phyloP scores from a whole-genome alignment of 2,888 invertebrate species.

The Ellobium chinense region DNA sequence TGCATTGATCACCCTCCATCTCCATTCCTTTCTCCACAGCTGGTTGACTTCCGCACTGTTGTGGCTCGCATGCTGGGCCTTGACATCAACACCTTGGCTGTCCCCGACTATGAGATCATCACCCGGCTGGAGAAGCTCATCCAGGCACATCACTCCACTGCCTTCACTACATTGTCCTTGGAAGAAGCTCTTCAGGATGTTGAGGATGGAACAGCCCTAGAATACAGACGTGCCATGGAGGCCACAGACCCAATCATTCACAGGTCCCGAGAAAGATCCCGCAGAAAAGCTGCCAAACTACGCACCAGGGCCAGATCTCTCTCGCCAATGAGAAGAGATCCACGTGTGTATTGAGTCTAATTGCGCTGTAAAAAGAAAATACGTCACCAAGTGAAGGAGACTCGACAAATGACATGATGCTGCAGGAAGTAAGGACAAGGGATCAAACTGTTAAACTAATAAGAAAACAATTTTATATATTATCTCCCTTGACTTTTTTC shows the following conservation, averaged over 20 bases:
- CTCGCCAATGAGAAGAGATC: conserved; percentile 71
- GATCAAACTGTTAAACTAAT: too few relatives aligned
- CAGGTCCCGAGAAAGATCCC: conserved; percentile 60
- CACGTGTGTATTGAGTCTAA: conserved; percentile 70
- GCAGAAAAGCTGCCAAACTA: conserved; percentile 57
- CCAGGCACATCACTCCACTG: conserved; percentile 73
- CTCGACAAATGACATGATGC: too few relatives aligned
- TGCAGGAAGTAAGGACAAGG: too few relatives aligned
- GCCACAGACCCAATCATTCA: conserved; percentile 58
- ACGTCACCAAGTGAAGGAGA: too few relatives aligned
- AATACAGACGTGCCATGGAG: conserved; percentile 55
- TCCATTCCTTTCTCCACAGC: conserved; percentile 57
- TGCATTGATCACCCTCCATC: background rate
- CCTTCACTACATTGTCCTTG: conserved; percentile 71
- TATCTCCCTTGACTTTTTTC: too few relatives aligned
- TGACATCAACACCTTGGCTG: conserved; percentile 77
- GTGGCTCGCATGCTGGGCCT: conserved; percentile 79
- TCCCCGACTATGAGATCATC: conserved; percentile 80
- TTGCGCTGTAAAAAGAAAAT: too few relatives aligned
- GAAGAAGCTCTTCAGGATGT: conserved; percentile 75
- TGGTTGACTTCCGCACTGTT: conserved; percentile 78
- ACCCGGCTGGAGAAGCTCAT: conserved; percentile 78
- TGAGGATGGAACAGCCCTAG: conserved; percentile 70
- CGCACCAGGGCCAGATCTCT: conserved; percentile 67
- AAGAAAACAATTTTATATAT: too few relatives aligned